Base-by-base conservation (phyloP, 2,113 vertebrate genomes). In the Cynocephalus volans region DNA sequence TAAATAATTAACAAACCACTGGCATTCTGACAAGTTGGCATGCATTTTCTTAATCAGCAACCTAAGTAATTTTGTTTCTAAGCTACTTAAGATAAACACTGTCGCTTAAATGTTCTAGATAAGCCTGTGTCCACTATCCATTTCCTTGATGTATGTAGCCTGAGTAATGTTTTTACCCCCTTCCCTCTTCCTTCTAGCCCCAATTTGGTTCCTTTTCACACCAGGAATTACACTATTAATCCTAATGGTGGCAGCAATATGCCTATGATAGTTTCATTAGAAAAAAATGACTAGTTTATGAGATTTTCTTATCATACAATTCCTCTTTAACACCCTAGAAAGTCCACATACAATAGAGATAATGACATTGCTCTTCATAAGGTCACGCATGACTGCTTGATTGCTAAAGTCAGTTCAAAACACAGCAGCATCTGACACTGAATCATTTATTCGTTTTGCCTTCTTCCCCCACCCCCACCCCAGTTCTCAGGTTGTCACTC, bases 41-140 rank as follows among this genome's bases (percentile, higher is more conserved):
- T 90, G 52, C 56, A 67, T 95, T 93, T 91, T 92, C 80, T 82
- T 88, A 90, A 97, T 85, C 84, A 96, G 95, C 72, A 97, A 81
- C 52, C 50, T 50, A 48, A 80, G 75, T 95, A 54, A 96, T 85
- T 97, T 81, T 96, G 90, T 69, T 73, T 94, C 64, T 81, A 81
- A 96, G 92, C 60, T 45, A 92, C 80, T 95, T 84, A 88, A 95
- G 93, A 96, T 87, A 97, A 96, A 88, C 81, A 54, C 36, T 85
- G 82, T 65, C 87, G 72, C 93, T 97, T 87, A 87, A 76, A 87
- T 76, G 84, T 89, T 97, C 13, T 73, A 80, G 64, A 93, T 41
- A 69, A 75, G n/a, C 19, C 84, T 36, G 8, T 14, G 21, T 9
- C 85, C 36, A 36, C 50, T 50, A 31, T 36, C 85, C 45, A 48